These are phyloP conservation scores for Pterocles orientalis DNA, from an alignment of 2,113 vertebrate genomes.

Conservation along the genomic window DNA sequence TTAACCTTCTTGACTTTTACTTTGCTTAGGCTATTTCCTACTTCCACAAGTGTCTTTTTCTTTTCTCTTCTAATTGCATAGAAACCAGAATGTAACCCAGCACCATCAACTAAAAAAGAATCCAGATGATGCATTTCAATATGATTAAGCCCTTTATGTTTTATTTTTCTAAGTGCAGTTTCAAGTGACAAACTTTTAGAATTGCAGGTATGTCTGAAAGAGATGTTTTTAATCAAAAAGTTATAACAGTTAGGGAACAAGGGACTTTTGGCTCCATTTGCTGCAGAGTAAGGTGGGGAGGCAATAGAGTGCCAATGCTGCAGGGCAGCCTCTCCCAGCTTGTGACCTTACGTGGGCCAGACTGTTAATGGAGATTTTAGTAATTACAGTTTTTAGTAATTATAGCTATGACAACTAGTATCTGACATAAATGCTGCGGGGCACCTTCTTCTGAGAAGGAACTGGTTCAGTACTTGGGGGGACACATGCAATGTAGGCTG, in stretches of 20 bases:
- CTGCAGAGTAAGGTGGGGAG: neutral
- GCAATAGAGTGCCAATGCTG: neutral
- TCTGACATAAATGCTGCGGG: neutral
- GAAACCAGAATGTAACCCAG: neutral
- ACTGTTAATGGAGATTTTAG: neutral
- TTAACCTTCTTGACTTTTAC: constrained; percentile 13
- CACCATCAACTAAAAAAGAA: neutral
- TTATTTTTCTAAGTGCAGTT: neutral
- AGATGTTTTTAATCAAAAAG: neutral
- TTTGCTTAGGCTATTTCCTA: neutral
- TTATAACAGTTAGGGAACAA: neutral
- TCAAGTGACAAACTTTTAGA: neutral
- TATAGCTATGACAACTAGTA: neutral
- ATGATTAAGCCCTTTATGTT: neutral
- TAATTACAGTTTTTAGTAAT: neutral
- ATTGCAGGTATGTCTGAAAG: neutral
- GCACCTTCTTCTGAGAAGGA: neutral
- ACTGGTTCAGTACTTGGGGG: neutral
- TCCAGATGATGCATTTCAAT: neutral
- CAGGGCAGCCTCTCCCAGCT: neutral
- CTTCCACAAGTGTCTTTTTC: neutral
- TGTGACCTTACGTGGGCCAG: neutral
- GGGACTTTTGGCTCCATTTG: neutral
- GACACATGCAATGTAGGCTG: neutral
- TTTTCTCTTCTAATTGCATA: neutral